Conservation (phyloP, 2,797 vertebrate genomes). For the Galagoides demidoff region DNA sequence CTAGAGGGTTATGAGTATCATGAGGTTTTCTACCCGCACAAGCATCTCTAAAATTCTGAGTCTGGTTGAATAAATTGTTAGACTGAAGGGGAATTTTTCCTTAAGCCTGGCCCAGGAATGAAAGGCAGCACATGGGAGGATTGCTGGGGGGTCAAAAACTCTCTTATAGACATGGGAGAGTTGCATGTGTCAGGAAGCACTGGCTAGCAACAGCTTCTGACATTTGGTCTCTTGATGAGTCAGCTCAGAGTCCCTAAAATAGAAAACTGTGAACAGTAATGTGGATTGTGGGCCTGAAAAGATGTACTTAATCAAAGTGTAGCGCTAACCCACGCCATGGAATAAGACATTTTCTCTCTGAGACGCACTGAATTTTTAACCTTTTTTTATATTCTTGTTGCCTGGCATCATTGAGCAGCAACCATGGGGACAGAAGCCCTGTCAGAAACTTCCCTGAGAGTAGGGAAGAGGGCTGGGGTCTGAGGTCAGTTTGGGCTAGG, state of each 20-base stretch:
- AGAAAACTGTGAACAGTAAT: background rate
- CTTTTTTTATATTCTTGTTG: background rate
- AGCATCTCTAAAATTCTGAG: background rate
- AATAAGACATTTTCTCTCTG: background rate
- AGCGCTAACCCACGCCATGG: background rate
- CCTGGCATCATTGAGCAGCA: background rate
- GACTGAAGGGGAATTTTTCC: background rate
- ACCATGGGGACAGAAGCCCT: background rate
- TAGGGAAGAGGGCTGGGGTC: background rate
- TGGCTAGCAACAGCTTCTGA: background rate
- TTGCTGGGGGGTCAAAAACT: background rate
- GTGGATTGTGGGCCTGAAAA: background rate
- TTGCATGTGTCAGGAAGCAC: background rate
- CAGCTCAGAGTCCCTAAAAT: background rate
- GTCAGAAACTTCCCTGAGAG: background rate
- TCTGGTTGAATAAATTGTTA: slow-evolving; percentile 15
- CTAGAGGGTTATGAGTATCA: background rate
- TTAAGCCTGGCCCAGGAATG: background rate
- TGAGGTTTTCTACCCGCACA: background rate
- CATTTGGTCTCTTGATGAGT: background rate
- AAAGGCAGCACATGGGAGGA: background rate
- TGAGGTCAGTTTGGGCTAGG: background rate
- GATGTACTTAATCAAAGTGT: background rate
- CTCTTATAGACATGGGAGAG: background rate
- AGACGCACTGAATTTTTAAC: background rate